phyloP scores from a whole-genome alignment of 2,113 vertebrate species.

The Pleuronectes platessa region DNA sequence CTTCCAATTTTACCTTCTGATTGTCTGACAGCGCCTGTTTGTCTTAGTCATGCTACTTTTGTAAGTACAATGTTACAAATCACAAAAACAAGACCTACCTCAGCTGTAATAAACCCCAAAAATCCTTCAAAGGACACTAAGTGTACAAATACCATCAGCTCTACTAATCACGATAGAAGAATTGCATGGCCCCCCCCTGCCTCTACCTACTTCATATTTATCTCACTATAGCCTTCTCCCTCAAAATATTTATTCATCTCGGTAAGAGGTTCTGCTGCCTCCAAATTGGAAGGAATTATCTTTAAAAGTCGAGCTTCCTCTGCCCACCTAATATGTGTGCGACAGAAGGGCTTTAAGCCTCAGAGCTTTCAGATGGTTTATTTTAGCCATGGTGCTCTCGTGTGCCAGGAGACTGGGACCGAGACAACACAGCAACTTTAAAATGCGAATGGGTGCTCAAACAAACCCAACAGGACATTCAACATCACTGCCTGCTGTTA shows the following conservation, averaged over 20 bases:
- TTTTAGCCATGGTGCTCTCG: slow-evolving; percentile 35
- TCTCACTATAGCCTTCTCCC: not conserved
- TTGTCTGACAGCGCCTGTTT: too few species aligned
- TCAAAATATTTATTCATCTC: slow-evolving; percentile 41
- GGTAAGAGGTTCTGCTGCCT: slow-evolving; percentile 12
- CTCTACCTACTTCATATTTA: not conserved
- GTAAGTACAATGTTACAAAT: too few species aligned
- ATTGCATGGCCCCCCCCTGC: slow-evolving; percentile 3
- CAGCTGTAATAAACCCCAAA: too few species aligned
- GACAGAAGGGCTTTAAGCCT: slow-evolving; percentile 70
- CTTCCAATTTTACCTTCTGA: too few species aligned
- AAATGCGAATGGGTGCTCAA: slow-evolving; percentile 54
- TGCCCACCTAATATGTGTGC: slow-evolving; percentile 53
- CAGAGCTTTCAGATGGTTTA: slow-evolving; percentile 61
- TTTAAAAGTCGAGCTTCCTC: slow-evolving; percentile 58
- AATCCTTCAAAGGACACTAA: too few species aligned
- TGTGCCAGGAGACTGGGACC: slow-evolving; percentile 46
- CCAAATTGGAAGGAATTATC: slow-evolving; percentile 61
- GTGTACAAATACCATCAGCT: not conserved
- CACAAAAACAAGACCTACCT: too few species aligned
- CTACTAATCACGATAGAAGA: slow-evolving; percentile 1
- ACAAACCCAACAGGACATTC: slow-evolving; percentile 22
- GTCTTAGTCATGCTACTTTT: too few species aligned
- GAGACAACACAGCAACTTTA: slow-evolving; percentile 52
- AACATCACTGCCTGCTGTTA: slow-evolving; percentile 13